Conservation (phyloP, 1,140 invertebrate genomes). For the Xylocopa sonorina region DNA sequence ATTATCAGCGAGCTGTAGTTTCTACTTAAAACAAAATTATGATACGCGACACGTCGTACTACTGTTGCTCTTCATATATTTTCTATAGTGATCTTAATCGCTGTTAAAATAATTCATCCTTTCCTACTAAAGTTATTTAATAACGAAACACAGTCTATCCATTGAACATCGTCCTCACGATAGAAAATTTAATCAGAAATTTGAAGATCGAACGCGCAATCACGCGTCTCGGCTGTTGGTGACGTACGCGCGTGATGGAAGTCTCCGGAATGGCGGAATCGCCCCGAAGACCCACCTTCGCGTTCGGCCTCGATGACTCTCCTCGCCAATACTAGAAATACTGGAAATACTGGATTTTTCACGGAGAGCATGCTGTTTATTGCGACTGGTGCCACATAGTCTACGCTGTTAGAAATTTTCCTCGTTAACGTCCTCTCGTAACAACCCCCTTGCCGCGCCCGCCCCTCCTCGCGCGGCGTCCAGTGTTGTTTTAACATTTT, state of each 20-base stretch:
- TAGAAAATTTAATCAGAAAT: too few relatives aligned
- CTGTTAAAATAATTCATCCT: too few relatives aligned
- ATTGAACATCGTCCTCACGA: too few relatives aligned
- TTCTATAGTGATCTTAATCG: too few relatives aligned
- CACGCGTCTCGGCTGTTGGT: neutral
- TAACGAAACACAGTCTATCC: too few relatives aligned
- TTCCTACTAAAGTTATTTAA: neutral
- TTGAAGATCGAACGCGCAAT: too few relatives aligned
- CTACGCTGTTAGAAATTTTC: conserved; percentile 50
- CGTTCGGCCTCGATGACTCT: conserved; percentile 38
- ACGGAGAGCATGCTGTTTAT: conserved; percentile 44
- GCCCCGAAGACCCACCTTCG: conserved; percentile 37
- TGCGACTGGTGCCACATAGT: conserved; percentile 44
- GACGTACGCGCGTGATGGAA: conserved; percentile 16
- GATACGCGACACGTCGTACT: too few relatives aligned
- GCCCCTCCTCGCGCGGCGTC: neutral
- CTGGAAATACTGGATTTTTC: conserved; percentile 65
- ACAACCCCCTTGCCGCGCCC: too few relatives aligned
- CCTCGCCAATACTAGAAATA: conserved; percentile 57
- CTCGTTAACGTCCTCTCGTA: conserved; percentile 18
- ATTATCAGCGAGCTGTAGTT: too few relatives aligned
- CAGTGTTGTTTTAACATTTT: conserved; percentile 42
- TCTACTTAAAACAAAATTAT: too few relatives aligned
- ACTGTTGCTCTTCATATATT: too few relatives aligned
- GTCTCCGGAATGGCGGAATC: conserved; percentile 36